Conservation (phyloP, 92 coral and sea anemone species). For the Anthopleura xanthogrammica region DNA sequence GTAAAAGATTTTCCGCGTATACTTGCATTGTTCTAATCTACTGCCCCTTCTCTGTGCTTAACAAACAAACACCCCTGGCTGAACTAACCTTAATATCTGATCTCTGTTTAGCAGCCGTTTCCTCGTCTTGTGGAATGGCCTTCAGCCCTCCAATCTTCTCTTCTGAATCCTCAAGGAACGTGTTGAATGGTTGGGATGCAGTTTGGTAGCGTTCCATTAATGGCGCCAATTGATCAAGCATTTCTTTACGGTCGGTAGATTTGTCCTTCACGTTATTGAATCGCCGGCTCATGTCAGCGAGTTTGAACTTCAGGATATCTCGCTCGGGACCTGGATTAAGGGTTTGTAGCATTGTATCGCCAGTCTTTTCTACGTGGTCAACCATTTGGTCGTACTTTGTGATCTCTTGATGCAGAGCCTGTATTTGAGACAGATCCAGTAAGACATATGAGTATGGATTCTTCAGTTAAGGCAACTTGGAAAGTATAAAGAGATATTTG, state of each 20-base stretch:
- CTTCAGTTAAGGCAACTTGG: neutral
- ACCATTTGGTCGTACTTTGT: constrained; percentile 68
- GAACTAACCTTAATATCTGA: constrained; percentile 72
- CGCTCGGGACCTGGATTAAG: constrained; percentile 83
- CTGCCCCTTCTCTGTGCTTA: too few species aligned
- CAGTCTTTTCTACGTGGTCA: constrained; percentile 76
- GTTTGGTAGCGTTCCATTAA: constrained; percentile 78
- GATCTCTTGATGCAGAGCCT: constrained; percentile 74
- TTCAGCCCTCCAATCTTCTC: constrained; percentile 71
- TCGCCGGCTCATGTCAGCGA: constrained; percentile 76
- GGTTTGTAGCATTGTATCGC: constrained; percentile 57
- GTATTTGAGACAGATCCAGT: neutral
- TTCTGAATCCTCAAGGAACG: constrained; percentile 79
- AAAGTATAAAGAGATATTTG: neutral
- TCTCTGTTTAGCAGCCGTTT: constrained; percentile 57
- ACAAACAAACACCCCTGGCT: neutral
- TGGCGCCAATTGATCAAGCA: constrained; percentile 76
- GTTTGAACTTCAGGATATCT: constrained; percentile 78
- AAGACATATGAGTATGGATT: neutral
- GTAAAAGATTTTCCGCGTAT: too few species aligned
- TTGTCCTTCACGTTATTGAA: constrained; percentile 66
- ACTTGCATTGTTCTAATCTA: too few species aligned
- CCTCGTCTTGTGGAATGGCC: constrained; percentile 64
- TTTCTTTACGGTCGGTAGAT: constrained; percentile 69
- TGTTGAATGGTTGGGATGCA: constrained; percentile 65